phyloP scores from a whole-genome alignment of 2,888 invertebrate genomes.

The Hololepta plana region DNA sequence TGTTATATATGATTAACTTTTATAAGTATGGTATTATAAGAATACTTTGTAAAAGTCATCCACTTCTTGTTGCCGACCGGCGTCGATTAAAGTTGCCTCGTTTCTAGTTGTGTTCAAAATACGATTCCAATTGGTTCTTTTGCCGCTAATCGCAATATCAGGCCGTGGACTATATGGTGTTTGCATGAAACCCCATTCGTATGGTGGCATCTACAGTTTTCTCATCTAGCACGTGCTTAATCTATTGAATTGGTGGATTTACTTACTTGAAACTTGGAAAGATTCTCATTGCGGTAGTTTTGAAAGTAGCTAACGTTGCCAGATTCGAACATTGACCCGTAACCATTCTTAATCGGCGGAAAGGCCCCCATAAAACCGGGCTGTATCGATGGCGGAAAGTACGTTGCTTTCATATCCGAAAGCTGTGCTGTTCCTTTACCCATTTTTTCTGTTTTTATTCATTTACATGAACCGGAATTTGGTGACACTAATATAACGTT shows the following conservation, averaged over 20 bases:
- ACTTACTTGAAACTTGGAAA: conserved; percentile 25
- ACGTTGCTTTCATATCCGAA: conserved; percentile 20
- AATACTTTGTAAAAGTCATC: conserved; percentile 29
- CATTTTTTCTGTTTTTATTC: too few relatives aligned
- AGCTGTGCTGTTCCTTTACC: too few relatives aligned
- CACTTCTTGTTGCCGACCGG: conserved; percentile 24
- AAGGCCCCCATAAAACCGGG: conserved; percentile 23
- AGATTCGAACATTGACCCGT: conserved; percentile 16
- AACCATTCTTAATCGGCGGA: conserved; percentile 20
- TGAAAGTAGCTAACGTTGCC: conserved; percentile 23
- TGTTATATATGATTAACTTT: neutral
- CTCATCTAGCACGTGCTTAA: neutral
- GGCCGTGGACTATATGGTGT: conserved; percentile 24
- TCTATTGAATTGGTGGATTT: conserved; percentile 1
- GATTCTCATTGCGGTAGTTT: conserved; percentile 25
- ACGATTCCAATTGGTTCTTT: conserved; percentile 17
- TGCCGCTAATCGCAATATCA: conserved; percentile 20
- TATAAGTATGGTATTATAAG: neutral
- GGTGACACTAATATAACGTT: too few relatives aligned
- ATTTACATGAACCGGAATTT: too few relatives aligned
- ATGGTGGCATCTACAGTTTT: conserved; percentile 20
- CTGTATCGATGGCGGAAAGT: conserved; percentile 22
- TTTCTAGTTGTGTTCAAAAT: conserved; percentile 21
- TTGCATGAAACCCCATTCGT: conserved; percentile 24
- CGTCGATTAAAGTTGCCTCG: conserved; percentile 24